phyloP scores from a whole-genome alignment of 2,113 vertebrate species.

The Scophthalmus maximus region DNA sequence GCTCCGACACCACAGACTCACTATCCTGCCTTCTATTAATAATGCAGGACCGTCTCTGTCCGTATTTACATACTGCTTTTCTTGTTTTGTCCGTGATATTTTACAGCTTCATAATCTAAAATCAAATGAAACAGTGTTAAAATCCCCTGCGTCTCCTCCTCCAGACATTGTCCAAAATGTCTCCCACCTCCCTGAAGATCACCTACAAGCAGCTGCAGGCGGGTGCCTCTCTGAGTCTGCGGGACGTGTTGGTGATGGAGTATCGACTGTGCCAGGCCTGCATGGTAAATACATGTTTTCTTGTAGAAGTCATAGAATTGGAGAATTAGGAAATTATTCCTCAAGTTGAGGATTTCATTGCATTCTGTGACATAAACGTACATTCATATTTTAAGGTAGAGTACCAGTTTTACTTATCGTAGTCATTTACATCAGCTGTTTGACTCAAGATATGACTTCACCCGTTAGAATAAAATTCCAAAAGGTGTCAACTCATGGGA shows the following conservation, averaged over 20 bases:
- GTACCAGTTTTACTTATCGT: neutral
- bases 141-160: neutral
- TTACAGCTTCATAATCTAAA: neutral
- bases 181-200: conserved; percentile 94
- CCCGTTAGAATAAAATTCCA: no score
- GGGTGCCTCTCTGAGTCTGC: conserved; percentile 87
- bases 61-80: neutral
- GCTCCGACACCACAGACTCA: conserved; percentile 11
- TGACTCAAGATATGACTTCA: neutral
- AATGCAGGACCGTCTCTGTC: conserved; percentile 9
- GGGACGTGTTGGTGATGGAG: conserved; percentile 92
- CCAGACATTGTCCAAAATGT: conserved; percentile 92
- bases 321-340: no score
- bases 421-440: neutral
- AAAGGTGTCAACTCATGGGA: neutral
- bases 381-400: neutral
- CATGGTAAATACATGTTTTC: conserved; percentile 88
- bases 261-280: conserved; percentile 92
- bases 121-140: neutral
- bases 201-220: conserved; percentile 87
- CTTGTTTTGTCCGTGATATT: neutral
- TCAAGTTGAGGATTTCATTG: no score
- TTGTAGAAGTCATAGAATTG: no score
- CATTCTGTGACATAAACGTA: neutral
- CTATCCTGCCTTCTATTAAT: conserved; percentile 7